phyloP scores from a whole-genome alignment of 2,797 vertebrate species.

The Acanthurus lineatus region DNA sequence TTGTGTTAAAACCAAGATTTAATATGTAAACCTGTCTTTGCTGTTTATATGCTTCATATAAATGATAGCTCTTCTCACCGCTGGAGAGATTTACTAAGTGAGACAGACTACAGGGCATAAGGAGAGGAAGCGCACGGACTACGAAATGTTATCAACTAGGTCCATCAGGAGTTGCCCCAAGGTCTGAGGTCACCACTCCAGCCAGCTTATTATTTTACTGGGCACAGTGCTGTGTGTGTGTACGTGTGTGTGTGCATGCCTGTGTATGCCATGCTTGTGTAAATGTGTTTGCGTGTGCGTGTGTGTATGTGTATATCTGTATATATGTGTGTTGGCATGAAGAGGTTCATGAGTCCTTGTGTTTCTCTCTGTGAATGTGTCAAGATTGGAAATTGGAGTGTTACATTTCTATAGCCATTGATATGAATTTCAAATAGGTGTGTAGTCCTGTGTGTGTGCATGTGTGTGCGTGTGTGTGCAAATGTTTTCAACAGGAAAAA shows the following conservation, averaged over 20 bases:
- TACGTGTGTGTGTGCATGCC: conserved; percentile 17
- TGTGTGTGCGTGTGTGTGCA: conserved; percentile 6
- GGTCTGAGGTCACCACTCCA: conserved; percentile 60
- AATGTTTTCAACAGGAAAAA: conserved; percentile 19
- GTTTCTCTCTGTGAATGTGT: conserved; percentile 50
- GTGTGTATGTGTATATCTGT: not conserved
- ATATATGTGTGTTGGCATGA: too few species aligned
- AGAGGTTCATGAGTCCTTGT: conserved; percentile 8
- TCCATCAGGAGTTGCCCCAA: conserved; percentile 45
- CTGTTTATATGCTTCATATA: conserved; percentile 44
- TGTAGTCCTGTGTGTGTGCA: not conserved
- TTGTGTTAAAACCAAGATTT: conserved; percentile 13
- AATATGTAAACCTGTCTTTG: conserved; percentile 24
- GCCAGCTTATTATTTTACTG: conserved; percentile 70
- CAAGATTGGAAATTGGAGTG: conserved; percentile 45
- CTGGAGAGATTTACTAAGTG: conserved; percentile 46
- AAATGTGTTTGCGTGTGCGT: conserved; percentile 5
- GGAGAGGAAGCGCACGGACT: conserved; percentile 28
- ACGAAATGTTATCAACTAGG: not conserved
- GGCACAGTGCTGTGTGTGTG: not conserved
- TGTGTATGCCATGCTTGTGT: conserved; percentile 3
- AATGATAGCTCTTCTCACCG: conserved; percentile 24
- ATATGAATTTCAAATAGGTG: conserved; percentile 72
- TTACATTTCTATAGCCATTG: conserved; percentile 55
- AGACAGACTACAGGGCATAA: conserved; percentile 3